Evolutionary conservation across 30 jellyfish, hydroid and myxozoan species (phyloP), one percentile per base, ranked within the genome.

Genomic region (Chrysaora quinquecirrha): DNA sequence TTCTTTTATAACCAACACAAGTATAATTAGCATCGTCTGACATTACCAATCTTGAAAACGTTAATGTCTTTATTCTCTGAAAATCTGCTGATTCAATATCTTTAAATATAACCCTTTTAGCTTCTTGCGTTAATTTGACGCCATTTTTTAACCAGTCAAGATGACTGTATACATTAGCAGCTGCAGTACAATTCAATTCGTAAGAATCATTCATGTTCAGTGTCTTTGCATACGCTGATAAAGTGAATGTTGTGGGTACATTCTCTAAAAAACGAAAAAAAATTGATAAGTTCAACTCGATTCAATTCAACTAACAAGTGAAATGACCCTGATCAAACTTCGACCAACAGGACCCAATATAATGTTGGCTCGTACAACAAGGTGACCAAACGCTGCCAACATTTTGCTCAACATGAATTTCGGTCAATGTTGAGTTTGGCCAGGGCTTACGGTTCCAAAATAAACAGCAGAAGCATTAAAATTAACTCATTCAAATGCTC

Each of bases 91-190:
- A 31, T 22, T 35, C 78, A 19, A 60, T 14, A 9, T 50, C 48
- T 31, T 34, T 43, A 1, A 76, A 3, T 0, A 1, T 29, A 20
- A 67, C 18, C 31, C 89, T 61, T 22, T 48, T 62, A 2, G 31
- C 32, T 19, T 63, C 82, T 30, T 50, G 73, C 11, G 19, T 24
- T 1, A 85, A 29, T 1, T 47, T 18, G 4, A 9, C 28, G 4
- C 89, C 96, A 46, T 85, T 64, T 72, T 85, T 85, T 7, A 46
- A 9, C 96, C 96, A 85, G 16, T 71, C 22, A n/a, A 85, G 19
- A 1, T 21, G 6, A 20, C 21, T 64, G 58, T 46, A 75, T 25
- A 67, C 46, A 54, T 64, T 46, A 19, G 73, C 31, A 7, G 86
- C 38, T 7, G 75, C 85, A 3, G 85, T 19, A 33, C 96, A 85